Evolutionary conservation across 2,113 vertebrate genomes (phyloP).

Genomic region (Myrmecobius fasciatus): DNA sequence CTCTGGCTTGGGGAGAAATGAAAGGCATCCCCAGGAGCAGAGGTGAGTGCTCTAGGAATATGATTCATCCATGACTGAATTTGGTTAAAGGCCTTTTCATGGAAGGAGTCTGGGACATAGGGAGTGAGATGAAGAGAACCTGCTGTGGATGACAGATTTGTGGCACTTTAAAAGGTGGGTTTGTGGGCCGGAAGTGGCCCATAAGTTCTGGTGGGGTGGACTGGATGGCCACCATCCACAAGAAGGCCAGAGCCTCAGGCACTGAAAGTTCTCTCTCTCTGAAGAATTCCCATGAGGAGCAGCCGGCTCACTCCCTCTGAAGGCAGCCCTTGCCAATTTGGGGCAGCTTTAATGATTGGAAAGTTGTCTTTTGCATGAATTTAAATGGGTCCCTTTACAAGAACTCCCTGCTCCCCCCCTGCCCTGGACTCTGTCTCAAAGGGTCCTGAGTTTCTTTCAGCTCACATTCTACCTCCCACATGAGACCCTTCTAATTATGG

Average conservation of each 20-base stretch:
- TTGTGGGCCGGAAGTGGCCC: neutral
- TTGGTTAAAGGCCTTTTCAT: neutral
- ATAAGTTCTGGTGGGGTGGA: neutral
- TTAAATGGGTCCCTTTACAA: neutral
- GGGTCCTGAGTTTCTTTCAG: neutral
- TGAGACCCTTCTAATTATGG: neutral
- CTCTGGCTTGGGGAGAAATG: neutral
- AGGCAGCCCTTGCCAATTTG: neutral
- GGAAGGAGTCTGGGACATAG: neutral
- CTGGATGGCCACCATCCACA: neutral
- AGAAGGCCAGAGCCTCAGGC: no score
- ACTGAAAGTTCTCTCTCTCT: no score
- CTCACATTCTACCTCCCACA: neutral
- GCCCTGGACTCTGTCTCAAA: neutral
- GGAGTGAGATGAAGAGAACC: neutral
- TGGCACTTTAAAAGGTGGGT: neutral
- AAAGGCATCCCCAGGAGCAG: neutral
- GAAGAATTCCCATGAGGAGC: neutral
- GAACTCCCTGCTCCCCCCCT: neutral
- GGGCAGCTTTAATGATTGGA: neutral
- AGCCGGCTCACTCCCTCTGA: neutral
- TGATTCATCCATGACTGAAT: neutral
- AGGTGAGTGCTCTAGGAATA: neutral
- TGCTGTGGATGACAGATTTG: neutral
- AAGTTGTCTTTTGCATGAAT: neutral